Conservation (phyloP, 92 coral and sea anemone genomes). For the Epizoanthus illoricatus region DNA sequence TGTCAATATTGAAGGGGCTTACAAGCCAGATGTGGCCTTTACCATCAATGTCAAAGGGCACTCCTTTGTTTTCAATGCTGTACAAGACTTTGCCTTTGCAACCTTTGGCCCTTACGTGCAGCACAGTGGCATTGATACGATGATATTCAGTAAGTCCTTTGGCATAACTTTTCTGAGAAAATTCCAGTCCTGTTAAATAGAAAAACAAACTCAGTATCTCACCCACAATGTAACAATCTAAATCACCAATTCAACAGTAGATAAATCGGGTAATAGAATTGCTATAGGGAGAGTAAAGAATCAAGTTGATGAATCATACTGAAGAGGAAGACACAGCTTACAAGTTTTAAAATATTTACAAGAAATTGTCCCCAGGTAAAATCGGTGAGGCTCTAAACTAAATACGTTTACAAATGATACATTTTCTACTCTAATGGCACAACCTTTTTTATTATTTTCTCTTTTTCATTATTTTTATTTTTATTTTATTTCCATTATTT, state of each 20-base stretch:
- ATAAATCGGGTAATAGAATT: too few relatives aligned
- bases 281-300: too few relatives aligned
- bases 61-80: constrained; percentile 52
- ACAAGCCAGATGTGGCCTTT: constrained; percentile 75
- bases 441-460: too few relatives aligned
- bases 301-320: too few relatives aligned
- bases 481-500: too few relatives aligned
- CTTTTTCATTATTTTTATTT: too few relatives aligned
- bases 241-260: neutral
- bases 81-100: constrained; percentile 63
- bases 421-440: too few relatives aligned
- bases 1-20: constrained; percentile 51
- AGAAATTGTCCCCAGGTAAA: too few relatives aligned
- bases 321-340: too few relatives aligned
- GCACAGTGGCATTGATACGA: constrained; percentile 59
- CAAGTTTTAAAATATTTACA: too few relatives aligned
- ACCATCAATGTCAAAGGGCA: constrained; percentile 74
- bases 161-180: constrained; percentile 67
- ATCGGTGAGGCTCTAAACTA: too few relatives aligned
- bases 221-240: neutral
- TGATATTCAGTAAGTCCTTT: constrained; percentile 86
- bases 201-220: neutral
- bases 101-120: constrained; percentile 85
- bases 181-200: constrained; percentile 55
- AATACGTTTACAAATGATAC: too few relatives aligned